Percentiles rank a stretch among this genome's conserved stretches.
Evolutionary conservation across 2,113 vertebrate genomes (phyloP).

Genomic region (Muntiacus reevesi): DNA sequence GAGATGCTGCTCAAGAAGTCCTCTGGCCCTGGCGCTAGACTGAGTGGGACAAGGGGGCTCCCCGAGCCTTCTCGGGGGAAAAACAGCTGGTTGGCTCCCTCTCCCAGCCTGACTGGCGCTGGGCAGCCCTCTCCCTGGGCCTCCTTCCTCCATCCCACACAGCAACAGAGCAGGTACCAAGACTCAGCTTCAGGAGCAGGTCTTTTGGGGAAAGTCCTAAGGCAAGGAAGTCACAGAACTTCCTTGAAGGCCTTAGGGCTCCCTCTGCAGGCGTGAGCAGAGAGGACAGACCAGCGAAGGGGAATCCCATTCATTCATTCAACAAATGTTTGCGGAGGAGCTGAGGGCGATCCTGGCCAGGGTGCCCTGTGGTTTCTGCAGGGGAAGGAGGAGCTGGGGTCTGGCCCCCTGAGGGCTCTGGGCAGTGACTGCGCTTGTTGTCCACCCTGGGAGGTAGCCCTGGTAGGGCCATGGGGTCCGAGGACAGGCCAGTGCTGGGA

Average conservation of each 20-base stretch:
- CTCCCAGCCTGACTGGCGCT: not conserved
- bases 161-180: rapidly evolving
- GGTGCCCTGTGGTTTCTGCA: not conserved
- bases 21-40: not conserved
- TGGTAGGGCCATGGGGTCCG: not conserved
- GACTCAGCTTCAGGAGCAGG: not conserved
- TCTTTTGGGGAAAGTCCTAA: not conserved
- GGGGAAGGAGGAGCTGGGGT: not conserved
- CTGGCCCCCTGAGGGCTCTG: not conserved
- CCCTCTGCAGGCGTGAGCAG: not conserved
- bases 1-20: not conserved
- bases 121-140: not conserved
- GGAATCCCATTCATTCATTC: not conserved
- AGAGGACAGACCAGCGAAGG: not conserved
- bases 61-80: not conserved
- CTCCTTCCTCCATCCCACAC: not conserved
- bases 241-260: not conserved
- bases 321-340: not conserved
- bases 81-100: not conserved
- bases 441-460: not conserved
- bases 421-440: not conserved
- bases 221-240: not conserved
- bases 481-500: not conserved
- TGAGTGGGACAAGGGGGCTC: rapidly evolving
- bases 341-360: not conserved